Evolutionary conservation across 1,140 invertebrate species (phyloP).

Genomic region (Ceratosolen fusciceps): DNA sequence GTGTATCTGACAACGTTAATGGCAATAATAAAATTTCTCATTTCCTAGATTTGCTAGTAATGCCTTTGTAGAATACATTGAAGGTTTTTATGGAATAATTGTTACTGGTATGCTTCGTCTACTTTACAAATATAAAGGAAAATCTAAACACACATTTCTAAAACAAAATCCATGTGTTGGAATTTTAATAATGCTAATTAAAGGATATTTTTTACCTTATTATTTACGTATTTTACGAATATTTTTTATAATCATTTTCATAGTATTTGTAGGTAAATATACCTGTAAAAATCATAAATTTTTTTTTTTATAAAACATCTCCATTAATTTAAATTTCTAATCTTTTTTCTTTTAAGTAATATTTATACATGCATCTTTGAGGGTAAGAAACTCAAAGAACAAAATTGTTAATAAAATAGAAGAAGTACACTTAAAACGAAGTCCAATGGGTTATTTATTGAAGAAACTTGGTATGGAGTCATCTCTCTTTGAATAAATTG

Average conservation of each 20-base stretch:
- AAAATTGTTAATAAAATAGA: conserved; percentile 86
- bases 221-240: conserved; percentile 82
- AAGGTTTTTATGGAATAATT: too few relatives aligned
- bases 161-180: conserved; percentile 79
- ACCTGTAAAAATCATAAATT: conserved; percentile 7
- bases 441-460: conserved; percentile 86
- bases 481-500: conserved; percentile 69
- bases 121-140: too few relatives aligned
- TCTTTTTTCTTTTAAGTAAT: conserved; percentile 72
- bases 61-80: too few relatives aligned
- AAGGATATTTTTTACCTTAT: conserved; percentile 79
- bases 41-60: too few relatives aligned
- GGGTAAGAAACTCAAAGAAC: conserved; percentile 84
- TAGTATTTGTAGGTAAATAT: conserved; percentile 79
- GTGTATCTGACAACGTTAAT: too few relatives aligned
- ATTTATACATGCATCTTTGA: conserved; percentile 84
- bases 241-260: conserved; percentile 81
- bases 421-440: conserved; percentile 79
- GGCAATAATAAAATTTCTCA: too few relatives aligned
- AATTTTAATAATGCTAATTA: conserved; percentile 74
- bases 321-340: neutral
- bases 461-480: conserved; percentile 81
- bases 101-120: too few relatives aligned
- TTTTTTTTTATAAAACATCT: neutral
- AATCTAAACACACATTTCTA: conserved; percentile 76